Evolutionary conservation across 2,888 invertebrate species (phyloP), one percentile per base, ranked within the genome.

Genomic region (Antheraea assamensis): DNA sequence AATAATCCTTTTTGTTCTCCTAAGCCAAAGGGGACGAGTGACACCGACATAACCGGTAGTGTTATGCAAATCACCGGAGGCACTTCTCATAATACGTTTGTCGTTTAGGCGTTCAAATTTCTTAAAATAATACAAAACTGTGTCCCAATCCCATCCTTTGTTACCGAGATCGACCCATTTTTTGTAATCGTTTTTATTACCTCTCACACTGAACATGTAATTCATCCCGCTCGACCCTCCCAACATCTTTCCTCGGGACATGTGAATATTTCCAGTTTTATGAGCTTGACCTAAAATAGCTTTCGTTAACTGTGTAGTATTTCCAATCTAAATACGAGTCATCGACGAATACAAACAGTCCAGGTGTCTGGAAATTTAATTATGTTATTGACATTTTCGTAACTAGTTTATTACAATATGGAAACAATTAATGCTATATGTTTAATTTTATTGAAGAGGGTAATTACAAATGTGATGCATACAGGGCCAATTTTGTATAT

Each of bases 81-180:
- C 87, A 30, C 80, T 79, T 1, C 75, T 75, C n/a, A 83, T 73
- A 8, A 86, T 78, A 0, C 3, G 27, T 15, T 74, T 35, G 19
- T 83, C 78, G 13, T 81, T 77, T 5, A 86, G 75, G 0, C 79
- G 75, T 82, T 89, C 88, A 47, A 71, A 71, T 70, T 74, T 74
- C 35, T 74, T 74, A 47, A 68, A 74, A 27, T 74, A 74, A 55
- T 74, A 55, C 1, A 77, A 73, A 5, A 83, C 83, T 0, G 80
- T 78, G 1, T 83, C 75, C 84, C 82, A 87, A 49, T 82, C 79
- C 88, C 88, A 88, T 0, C 83, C 83, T 0, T 89, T 81, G 72
- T 96, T 96, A 0, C 96, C 97, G 73, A 95, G 81, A 2, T 88
- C 90, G 0, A 95, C 96, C 98, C 98, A 98, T 0, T 92, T 86